A percentile compares a stretch with the other conserved stretches of the same genome.
These are phyloP conservation scores for Gila orcuttii DNA, from an alignment of 2,113 vertebrate species.

Conservation along the genomic window DNA sequence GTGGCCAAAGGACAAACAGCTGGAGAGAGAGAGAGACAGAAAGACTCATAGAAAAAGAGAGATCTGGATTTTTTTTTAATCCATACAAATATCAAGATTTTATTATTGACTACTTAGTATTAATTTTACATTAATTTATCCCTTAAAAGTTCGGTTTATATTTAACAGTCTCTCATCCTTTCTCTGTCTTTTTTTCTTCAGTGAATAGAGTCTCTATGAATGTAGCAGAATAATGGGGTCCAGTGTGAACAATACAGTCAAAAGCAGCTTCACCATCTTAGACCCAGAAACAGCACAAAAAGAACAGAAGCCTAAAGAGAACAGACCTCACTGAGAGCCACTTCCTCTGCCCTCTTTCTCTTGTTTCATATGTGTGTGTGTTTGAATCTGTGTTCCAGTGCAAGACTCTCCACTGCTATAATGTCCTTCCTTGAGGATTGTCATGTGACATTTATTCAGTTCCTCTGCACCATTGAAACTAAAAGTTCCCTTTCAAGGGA, in stretches of 20 bases:
- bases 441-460: slow-evolving; percentile 6
- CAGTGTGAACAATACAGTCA: slow-evolving; percentile 33
- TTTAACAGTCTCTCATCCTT: background rate
- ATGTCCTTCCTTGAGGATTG: slow-evolving; percentile 3
- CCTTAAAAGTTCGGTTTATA: background rate
- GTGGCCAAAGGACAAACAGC: slow-evolving; percentile 15
- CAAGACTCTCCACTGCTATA: slow-evolving; percentile 11
- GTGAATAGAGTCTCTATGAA: slow-evolving; percentile 5
- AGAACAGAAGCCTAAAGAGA: slow-evolving; percentile 26
- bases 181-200: background rate
- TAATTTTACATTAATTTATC: background rate
- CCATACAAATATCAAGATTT: background rate
- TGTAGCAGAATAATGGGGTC: slow-evolving; percentile 18
- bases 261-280: slow-evolving; percentile 15
- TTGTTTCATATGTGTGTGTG: slow-evolving; percentile 4
- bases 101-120: background rate
- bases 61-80: background rate
- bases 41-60: background rate
- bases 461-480: slow-evolving; percentile 15
- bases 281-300: slow-evolving; percentile 18
- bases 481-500: too few relatives aligned
- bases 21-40: background rate
- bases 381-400: slow-evolving; percentile 1
- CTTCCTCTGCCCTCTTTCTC: slow-evolving; percentile 8
- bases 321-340: slow-evolving; percentile 8